Evolutionary conservation across 1,140 invertebrate species (phyloP), one percentile per base, ranked within the genome.

Genomic region (Nasonia longicornis): DNA sequence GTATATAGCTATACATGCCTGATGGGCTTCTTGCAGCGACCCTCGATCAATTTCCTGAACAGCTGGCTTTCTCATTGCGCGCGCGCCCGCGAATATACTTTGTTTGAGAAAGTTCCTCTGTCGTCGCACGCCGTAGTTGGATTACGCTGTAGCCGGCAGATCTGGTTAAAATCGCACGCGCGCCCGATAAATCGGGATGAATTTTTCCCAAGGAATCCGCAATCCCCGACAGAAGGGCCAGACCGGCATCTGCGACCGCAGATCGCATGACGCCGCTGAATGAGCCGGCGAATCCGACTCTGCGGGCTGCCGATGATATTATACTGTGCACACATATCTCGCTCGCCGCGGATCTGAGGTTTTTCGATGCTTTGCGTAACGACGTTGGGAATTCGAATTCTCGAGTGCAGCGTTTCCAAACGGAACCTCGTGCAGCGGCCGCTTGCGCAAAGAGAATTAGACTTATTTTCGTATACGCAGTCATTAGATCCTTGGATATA

Each of bases 41-140:
- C 69, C 70, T 71, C n/a, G 72, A 75, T 80, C 71, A 75, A 80
- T 80, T 80, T 80, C 79, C 79, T 80, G 63, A 80, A 80, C 79
- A 80, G 80, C 42, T 82, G 80, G 66, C 38, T 31, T 2, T 29
- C 22, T 31, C 64, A 58, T 58, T 58, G 52, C 48, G 48, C 48
- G 52, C 48, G 48, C 48, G 48, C 52, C 26, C 16, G 52, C 52
- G 52, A 58, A n/a, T n/a, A 58, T 20, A 58, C 45, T 14, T 58
- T 20, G 14, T 58, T 52, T 52, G 48, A 35, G 31, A 42, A 42
- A 42, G 38, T 42, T 35, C 1, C 26, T 26, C 26, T 26, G 26
- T 26, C 26, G 26, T 26, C 26, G 26, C 26, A 26, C 26, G 26
- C 26, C 26, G 1, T 26, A 26, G 26, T 26, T 26, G 26, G 26